Percentiles rank a stretch among this genome's conserved stretches.
Evolutionary conservation across 2,888 invertebrate species (phyloP).

Genomic region (Acanthosoma haemorrhoidale): DNA sequence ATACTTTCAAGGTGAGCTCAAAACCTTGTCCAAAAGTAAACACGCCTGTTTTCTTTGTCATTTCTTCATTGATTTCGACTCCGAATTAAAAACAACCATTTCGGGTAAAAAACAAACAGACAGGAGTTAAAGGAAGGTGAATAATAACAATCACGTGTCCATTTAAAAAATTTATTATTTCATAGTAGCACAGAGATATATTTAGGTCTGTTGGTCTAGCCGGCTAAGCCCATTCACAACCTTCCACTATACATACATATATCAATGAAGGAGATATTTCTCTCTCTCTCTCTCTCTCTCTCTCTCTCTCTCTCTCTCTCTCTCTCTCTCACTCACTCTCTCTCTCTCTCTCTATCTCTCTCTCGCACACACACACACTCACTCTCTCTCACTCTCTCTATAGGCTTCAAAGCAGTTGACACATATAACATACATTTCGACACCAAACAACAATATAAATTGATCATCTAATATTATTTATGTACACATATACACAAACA

Average conservation of each 20-base stretch:
- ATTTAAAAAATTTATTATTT: constrained; percentile 25
- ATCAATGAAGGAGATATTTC: not conserved
- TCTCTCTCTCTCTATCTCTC: no score
- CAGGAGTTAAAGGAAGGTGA: not conserved
- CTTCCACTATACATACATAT: not conserved
- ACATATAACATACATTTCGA: constrained; percentile 9
- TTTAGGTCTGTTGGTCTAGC: constrained; percentile 23
- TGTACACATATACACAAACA: constrained; percentile 9
- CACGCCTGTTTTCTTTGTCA: no score
- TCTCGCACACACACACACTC: not conserved
- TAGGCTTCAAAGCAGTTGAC: constrained; percentile 11
- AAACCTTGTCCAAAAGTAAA: no score
- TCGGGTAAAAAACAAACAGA: not conserved
- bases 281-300: no score
- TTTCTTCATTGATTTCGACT: no score
- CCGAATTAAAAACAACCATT: no score
- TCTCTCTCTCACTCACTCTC: not conserved
- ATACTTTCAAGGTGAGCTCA: no score
- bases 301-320: not conserved
- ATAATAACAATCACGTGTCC: not conserved
- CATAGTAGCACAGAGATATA: constrained; percentile 19
- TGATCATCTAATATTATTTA: constrained; percentile 14
- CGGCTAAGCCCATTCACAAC: not conserved
- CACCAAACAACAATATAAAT: constrained; percentile 26
- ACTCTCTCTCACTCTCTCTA: not conserved